Percentiles rank a stretch among this genome's conserved stretches.
These are phyloP conservation scores for Poecilia gillii DNA, from an alignment of 2,797 vertebrate species.

Conservation along the genomic window DNA sequence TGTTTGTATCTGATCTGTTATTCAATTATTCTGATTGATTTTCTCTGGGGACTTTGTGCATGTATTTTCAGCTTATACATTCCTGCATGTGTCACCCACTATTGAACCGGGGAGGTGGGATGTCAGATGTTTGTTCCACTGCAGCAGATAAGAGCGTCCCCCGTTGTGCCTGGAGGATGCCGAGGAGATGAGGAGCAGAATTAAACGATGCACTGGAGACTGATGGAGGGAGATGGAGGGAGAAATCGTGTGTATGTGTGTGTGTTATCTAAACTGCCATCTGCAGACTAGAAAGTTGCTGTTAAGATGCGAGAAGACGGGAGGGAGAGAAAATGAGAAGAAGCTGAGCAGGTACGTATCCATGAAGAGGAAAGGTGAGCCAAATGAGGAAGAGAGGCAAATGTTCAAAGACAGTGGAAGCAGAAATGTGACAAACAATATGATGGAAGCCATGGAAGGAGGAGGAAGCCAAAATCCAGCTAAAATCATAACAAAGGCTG, in stretches of 20 bases:
- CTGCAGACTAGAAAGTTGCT: conserved; percentile 33
- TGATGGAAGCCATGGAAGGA: neutral
- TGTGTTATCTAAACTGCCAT: conserved; percentile 42
- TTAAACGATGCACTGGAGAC: conserved; percentile 27
- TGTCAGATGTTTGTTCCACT: conserved; percentile 47
- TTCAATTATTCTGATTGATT: conserved; percentile 20
- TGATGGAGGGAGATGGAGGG: conserved; percentile 13
- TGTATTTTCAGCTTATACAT: conserved; percentile 11
- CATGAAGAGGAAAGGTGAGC: conserved; percentile 39
- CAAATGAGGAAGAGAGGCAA: conserved; percentile 26
- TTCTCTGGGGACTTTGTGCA: conserved; percentile 14
- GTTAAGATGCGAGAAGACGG: conserved; percentile 38
- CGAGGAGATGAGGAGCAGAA: conserved; percentile 32
- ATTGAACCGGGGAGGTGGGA: conserved; percentile 10
- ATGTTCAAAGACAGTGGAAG: conserved; percentile 36
- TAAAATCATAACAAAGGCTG: conserved; percentile 39
- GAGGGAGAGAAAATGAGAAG: conserved; percentile 4
- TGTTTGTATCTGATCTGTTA: conserved; percentile 23
- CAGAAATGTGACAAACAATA: conserved; percentile 24
- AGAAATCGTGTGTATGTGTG: neutral
- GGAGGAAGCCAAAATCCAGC: conserved; percentile 13
- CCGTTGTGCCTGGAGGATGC: conserved; percentile 33
- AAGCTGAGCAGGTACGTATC: conserved; percentile 41
- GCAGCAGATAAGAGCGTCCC: conserved; percentile 44
- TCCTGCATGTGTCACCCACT: neutral